Evolutionary conservation across 1,140 invertebrate species (phyloP).

Genomic region (Piezodorus guildinii): DNA sequence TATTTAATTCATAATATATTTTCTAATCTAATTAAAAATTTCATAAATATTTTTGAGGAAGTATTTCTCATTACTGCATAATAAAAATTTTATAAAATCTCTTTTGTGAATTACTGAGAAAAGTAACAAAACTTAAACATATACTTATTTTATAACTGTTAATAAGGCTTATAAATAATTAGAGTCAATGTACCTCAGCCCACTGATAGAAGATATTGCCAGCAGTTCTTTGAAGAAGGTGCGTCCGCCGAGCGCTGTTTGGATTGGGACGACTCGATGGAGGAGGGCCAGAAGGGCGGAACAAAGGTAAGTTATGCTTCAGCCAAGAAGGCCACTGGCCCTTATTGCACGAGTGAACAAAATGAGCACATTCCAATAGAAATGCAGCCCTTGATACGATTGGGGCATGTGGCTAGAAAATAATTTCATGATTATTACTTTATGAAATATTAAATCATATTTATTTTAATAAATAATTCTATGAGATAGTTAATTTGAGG

Average conservation of each 20-base stretch:
- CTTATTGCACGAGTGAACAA: slow-evolving; percentile 94
- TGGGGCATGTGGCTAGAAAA: slow-evolving; percentile 77
- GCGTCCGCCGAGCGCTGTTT: slow-evolving; percentile 51
- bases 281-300: slow-evolving; percentile 57
- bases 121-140: no score
- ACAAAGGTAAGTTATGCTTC: slow-evolving; percentile 71
- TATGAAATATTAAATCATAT: no score
- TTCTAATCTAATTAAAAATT: no score
- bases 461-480: no score
- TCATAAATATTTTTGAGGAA: no score
- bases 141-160: no score
- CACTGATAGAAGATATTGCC: slow-evolving; percentile 95
- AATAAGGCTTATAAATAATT: no score
- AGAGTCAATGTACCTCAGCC: slow-evolving; percentile 61
- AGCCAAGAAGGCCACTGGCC: slow-evolving; percentile 96
- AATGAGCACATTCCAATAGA: slow-evolving; percentile 86
- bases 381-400: slow-evolving; percentile 81
- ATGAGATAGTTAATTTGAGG: no score
- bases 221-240: slow-evolving; percentile 78
- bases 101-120: no score
- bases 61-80: no score
- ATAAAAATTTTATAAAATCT: no score
- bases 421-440: background rate
- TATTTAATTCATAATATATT: no score
- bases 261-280: slow-evolving; percentile 33